A percentile compares a stretch with the other conserved stretches of the same genome.
Conservation (phyloP, 2,888 invertebrate species). For the Mimas tiliae region DNA sequence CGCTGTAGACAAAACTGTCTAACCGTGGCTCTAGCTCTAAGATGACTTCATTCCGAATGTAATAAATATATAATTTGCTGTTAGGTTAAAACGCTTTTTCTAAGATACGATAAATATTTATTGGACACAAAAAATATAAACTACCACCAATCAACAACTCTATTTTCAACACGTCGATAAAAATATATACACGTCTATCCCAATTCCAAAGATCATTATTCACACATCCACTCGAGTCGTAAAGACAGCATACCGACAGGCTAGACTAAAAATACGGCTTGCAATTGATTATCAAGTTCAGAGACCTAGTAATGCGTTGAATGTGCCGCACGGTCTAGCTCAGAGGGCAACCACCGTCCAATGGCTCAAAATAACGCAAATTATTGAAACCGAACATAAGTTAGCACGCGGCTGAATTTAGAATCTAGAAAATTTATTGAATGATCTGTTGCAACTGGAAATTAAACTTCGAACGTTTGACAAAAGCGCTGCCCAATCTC, state of each 20-base stretch:
- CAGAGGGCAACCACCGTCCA: constrained; percentile 45
- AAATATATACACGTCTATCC: background rate
- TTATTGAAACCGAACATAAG: constrained; percentile 30
- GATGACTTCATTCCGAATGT: no score
- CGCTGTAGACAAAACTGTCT: no score
- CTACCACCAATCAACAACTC: background rate
- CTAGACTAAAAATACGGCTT: constrained; percentile 30
- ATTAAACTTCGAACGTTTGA: background rate
- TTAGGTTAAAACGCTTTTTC: no score
- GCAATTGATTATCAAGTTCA: constrained; percentile 63
- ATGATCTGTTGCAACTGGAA: background rate
- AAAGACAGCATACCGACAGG: constrained; percentile 27
- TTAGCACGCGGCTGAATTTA: background rate
- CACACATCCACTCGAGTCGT: constrained; percentile 14
- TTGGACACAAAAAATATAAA: background rate
- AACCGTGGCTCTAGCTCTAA: no score
- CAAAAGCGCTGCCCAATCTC: background rate
- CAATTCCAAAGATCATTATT: background rate
- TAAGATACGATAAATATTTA: background rate
- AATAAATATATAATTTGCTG: no score
- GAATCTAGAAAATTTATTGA: background rate
- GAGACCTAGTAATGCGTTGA: constrained; percentile 60
- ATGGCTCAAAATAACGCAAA: constrained; percentile 34
- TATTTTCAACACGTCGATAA: background rate
- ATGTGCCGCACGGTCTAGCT: constrained; percentile 59